Evolutionary conservation across 2,888 invertebrate species (phyloP), one percentile per base, ranked within the genome.

Genomic region (Lasioglossum marginatum): DNA sequence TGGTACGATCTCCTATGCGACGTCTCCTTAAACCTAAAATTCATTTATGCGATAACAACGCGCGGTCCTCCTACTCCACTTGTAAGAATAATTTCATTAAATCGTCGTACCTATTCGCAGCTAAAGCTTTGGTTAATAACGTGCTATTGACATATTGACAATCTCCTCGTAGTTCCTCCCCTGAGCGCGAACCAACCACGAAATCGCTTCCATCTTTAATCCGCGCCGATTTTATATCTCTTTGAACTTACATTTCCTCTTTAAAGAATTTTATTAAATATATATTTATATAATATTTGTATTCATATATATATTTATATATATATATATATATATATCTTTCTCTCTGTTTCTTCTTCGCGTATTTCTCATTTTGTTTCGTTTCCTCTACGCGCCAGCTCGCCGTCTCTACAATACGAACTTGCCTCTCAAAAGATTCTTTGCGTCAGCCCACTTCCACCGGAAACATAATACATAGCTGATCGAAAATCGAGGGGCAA

Each of bases 91-190:
- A 87, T 88, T 86, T 87, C 82, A 73, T 86, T 78, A 80, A 43
- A 81, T 88, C 75, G 78, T 85, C 70, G 73, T 43, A 68, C 76
- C 80, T 86, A 86, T 85, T 76, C 83, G 77, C 87, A 72, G 76
- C 88, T 91, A 91, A 85, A 91, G 84, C 88, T 91, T 91, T 92
- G 87, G 84, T 90, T 90, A 89, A 86, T 85, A 89, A 89, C 77
- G 73, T 74, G 60, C 79, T 89, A 88, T 87, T 86, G 88, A 92
- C 87, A 88, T 88, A 88, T 86, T 88, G 83, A 88, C 82, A 86
- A 85, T 88, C 86, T 70, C 37, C 66, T 72, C 34, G 79, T 85
- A 85, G 79, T 85, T 79, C n/a, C n/a, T n/a, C 45, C 45, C 4
- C n/a, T 12, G 63, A 63, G 31, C 73, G 57, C 68, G 77, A 83